A percentile compares a stretch with the other conserved stretches of the same genome.
Evolutionary conservation across 2,888 invertebrate species (phyloP).

Genomic region (Scaptomyza flava): DNA sequence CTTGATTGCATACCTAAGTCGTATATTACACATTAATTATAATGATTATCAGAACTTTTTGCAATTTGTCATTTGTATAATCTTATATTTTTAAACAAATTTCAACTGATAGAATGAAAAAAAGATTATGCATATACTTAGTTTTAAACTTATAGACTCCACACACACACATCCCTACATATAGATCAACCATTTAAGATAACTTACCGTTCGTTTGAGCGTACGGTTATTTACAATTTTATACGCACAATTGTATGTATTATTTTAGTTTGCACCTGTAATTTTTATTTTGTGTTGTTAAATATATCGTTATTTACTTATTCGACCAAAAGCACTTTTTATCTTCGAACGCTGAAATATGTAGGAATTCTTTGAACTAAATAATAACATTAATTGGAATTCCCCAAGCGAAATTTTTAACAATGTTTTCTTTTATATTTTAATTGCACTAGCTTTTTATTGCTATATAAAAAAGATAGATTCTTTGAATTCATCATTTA

Average conservation of each 20-base stretch:
- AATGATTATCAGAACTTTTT: slow-evolving; percentile 35
- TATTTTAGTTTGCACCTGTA: slow-evolving; percentile 76
- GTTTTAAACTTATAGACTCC: slow-evolving; percentile 25
- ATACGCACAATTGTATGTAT: slow-evolving; percentile 71
- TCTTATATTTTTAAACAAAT: slow-evolving; percentile 1
- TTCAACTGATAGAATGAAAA: too few species aligned
- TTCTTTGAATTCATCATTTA: background rate
- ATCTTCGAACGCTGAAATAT: slow-evolving; percentile 3
- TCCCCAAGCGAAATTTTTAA: background rate
- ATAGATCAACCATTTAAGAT: background rate
- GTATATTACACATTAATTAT: slow-evolving; percentile 43
- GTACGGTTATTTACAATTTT: slow-evolving; percentile 47
- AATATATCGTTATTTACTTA: slow-evolving; percentile 82
- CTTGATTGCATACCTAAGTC: slow-evolving; percentile 66
- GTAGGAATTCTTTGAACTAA: background rate
- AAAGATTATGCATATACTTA: slow-evolving; percentile 35
- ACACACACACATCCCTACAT: slow-evolving; percentile 15
- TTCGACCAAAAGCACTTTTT: slow-evolving; percentile 62
- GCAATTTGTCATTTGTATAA: slow-evolving; percentile 44
- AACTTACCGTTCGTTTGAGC: too few species aligned
- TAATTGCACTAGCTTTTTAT: background rate
- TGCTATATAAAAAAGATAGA: background rate
- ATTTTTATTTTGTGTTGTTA: slow-evolving; percentile 81
- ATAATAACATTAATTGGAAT: background rate
- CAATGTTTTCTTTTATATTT: background rate